phyloP scores from a whole-genome alignment of 2,113 vertebrate species.

The Festucalex cinctus region DNA sequence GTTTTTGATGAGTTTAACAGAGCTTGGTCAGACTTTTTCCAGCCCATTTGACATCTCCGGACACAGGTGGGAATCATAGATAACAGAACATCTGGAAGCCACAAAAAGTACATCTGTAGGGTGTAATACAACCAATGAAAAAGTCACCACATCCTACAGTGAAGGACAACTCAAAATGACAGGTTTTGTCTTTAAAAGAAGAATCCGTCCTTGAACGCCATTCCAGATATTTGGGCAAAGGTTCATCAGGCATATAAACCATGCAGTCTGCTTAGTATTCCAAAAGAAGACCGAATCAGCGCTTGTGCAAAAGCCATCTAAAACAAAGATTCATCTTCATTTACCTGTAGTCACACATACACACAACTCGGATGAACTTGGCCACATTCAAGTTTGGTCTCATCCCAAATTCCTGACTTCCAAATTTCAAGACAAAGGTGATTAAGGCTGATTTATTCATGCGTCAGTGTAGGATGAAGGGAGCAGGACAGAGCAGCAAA shows the following conservation, averaged over 20 bases:
- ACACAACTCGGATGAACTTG: constrained; percentile 14
- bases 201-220: constrained; percentile 23
- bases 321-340: constrained; percentile 6
- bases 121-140: constrained; percentile 61
- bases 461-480: constrained; percentile 55
- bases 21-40: constrained; percentile 67
- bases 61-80: constrained; percentile 71
- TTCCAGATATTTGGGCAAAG: constrained; percentile 36
- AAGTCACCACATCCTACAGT: constrained; percentile 61
- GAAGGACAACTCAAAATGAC: constrained; percentile 54
- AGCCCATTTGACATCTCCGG: constrained; percentile 65
- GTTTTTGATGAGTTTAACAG: constrained; percentile 71
- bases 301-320: constrained; percentile 20
- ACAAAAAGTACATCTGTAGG: constrained; percentile 61
- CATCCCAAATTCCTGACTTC: constrained; percentile 59
- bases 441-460: constrained; percentile 66
- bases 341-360: constrained; percentile 6
- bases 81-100: constrained; percentile 72
- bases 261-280: constrained; percentile 13
- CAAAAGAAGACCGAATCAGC: constrained; percentile 11
- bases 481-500: constrained; percentile 58
- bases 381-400: constrained; percentile 43
- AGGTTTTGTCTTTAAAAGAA: constrained; percentile 18
- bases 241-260: constrained; percentile 24
- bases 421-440: constrained; percentile 67